These are phyloP conservation scores for Lichenostomus cassidix DNA, from an alignment of 2,113 vertebrate genomes.

Conservation along the genomic window DNA sequence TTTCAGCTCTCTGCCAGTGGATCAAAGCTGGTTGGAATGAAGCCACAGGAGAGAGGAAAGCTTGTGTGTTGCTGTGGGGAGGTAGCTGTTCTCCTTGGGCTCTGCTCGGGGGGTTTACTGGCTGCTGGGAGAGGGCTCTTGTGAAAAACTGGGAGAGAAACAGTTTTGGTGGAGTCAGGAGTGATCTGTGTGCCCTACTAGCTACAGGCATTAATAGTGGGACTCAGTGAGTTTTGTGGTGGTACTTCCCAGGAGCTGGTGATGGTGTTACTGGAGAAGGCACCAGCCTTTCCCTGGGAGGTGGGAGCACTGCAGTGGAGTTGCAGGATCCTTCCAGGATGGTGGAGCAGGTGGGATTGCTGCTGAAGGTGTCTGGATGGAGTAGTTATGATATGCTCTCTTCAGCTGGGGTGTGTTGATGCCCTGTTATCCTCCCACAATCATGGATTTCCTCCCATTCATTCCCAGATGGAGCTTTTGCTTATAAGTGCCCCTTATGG, in stretches of 20 bases:
- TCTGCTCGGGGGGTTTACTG: fast-evolving
- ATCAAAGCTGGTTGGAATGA: not conserved
- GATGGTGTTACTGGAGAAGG: not conserved
- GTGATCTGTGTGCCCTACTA: not conserved
- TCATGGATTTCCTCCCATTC: not conserved
- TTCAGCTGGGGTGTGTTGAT: not conserved
- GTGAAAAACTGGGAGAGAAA: not conserved
- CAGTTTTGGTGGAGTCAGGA: not conserved
- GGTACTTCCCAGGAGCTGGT: not conserved
- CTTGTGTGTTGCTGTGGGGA: not conserved
- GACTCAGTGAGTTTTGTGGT: not conserved
- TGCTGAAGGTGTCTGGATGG: not conserved
- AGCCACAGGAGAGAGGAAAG: not conserved
- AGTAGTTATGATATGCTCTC: not conserved
- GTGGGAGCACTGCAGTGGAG: not conserved
- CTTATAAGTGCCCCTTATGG: not conserved
- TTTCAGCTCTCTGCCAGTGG: not conserved
- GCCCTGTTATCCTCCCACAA: not conserved
- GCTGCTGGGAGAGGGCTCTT: not conserved
- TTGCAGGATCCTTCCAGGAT: not conserved
- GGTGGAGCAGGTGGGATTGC: not conserved
- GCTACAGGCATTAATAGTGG: not conserved
- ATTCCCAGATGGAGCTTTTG: not conserved
- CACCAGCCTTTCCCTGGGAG: not conserved
- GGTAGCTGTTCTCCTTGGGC: not conserved